Base-by-base conservation (phyloP, 2,888 invertebrate genomes). In the Apeira syringaria region DNA sequence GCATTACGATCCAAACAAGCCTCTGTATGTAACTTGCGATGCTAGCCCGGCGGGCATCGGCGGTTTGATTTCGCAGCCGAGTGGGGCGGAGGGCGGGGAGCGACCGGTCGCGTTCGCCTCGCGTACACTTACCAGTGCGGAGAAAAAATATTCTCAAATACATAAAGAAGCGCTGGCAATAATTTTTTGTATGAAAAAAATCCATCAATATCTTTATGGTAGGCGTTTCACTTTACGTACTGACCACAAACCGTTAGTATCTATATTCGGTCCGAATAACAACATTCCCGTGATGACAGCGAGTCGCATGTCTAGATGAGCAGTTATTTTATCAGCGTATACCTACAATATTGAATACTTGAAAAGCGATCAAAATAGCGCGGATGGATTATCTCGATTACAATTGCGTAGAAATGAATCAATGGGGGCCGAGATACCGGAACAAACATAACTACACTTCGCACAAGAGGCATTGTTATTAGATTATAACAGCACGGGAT, bases 231-330 rank as follows among this genome's bases (percentile, higher is more conserved):
- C 2, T 0, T 20, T 61, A 2, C 30, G 48, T 0, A 61, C 55
- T 0, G 62, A 62, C 11, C 57, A 62, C 24, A 59, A 59, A 10
- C 54, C 62, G 0, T 17, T 62, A 4, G 52, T 59, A 1, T 50
- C 47, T 1, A 57, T 57, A 8, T 55, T 60, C n/a, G 53, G 55
- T 0, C 52, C 56, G 0, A 28, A 56, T 6, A 41, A 20, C 0
- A 53, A 53, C 0, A 53, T 59, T 13, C 57, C 57, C 0, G 46
- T 37, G 2, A 53, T 47, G 47, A 25, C 36, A 0, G 54, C 61
- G 1, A 50, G 51, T 20, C 26, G 56, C 0, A 42, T 59, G 40
- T 49, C 53, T 4, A 33, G 54, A 1, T 51, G 20, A 7, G 20
- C 20, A 7, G 7, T 54, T 0, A 53, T 50, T 5, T 30, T 56